Evolutionary conservation across 2,113 vertebrate species (phyloP).

Genomic region (human (Homo sapiens)): DNA sequence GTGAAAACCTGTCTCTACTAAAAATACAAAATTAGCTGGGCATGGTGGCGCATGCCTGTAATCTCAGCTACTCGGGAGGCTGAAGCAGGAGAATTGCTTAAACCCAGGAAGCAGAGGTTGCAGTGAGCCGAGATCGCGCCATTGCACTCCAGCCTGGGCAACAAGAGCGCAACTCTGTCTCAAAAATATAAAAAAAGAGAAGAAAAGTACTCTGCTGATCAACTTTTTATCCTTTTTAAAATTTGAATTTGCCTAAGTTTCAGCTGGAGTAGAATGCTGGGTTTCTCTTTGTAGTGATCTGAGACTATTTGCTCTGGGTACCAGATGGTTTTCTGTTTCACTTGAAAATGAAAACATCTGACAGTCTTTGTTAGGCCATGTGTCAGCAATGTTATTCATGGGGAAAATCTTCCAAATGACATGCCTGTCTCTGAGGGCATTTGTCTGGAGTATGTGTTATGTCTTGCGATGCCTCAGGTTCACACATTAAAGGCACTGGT

Average conservation of each 20-base stretch:
- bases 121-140: too few relatives aligned
- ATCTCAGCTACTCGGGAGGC: too few relatives aligned
- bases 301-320: not conserved
- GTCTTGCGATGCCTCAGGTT: slow-evolving; percentile 41
- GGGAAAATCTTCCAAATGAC: slow-evolving; percentile 58
- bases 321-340: slow-evolving; percentile 55
- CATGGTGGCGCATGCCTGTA: too few relatives aligned
- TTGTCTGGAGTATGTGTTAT: slow-evolving; percentile 39
- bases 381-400: slow-evolving; percentile 52
- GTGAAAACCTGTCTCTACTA: too few relatives aligned
- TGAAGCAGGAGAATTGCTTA: too few relatives aligned
- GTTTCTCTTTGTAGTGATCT: slow-evolving; percentile 18
- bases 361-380: slow-evolving; percentile 53
- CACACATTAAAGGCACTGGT: slow-evolving; percentile 52
- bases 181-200: too few relatives aligned
- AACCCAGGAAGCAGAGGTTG: too few relatives aligned
- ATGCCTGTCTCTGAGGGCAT: slow-evolving; percentile 17
- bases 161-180: too few relatives aligned
- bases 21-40: too few relatives aligned
- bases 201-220: not conserved
- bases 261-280: not conserved
- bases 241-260: slow-evolving; percentile 6
- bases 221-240: slow-evolving; percentile 14
- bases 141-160: too few relatives aligned
- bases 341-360: slow-evolving; percentile 59